Evolutionary conservation across 2,113 vertebrate species (phyloP).

Genomic region (Phrynosoma blainvillii): DNA sequence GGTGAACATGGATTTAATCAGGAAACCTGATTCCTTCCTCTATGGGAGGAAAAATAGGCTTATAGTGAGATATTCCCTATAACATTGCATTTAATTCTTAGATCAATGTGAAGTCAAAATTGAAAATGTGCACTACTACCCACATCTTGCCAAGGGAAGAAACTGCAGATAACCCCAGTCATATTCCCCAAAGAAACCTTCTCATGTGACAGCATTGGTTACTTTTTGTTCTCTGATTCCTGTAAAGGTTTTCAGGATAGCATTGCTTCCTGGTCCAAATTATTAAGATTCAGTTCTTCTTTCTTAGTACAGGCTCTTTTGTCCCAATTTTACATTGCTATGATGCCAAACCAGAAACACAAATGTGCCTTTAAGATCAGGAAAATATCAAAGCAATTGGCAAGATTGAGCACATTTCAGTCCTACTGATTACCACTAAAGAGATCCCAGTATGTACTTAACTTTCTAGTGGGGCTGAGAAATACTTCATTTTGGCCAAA

Average conservation of each 20-base stretch:
- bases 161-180: background rate
- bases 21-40: no score
- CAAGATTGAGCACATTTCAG: background rate
- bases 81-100: no score
- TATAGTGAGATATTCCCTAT: no score
- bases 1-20: no score
- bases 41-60: no score
- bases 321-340: background rate
- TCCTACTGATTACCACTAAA: background rate
- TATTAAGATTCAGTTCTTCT: background rate
- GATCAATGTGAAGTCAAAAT: no score
- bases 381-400: background rate
- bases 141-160: background rate
- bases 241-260: background rate
- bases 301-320: background rate
- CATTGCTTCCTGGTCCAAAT: background rate
- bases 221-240: background rate
- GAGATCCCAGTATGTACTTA: background rate
- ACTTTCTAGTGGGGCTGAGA: background rate
- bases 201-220: background rate
- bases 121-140: no score
- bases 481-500: background rate
- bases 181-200: no score
- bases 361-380: background rate
- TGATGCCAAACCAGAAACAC: background rate